phyloP scores from a whole-genome alignment of 2,888 invertebrate species.

The Tiphia femorata region DNA sequence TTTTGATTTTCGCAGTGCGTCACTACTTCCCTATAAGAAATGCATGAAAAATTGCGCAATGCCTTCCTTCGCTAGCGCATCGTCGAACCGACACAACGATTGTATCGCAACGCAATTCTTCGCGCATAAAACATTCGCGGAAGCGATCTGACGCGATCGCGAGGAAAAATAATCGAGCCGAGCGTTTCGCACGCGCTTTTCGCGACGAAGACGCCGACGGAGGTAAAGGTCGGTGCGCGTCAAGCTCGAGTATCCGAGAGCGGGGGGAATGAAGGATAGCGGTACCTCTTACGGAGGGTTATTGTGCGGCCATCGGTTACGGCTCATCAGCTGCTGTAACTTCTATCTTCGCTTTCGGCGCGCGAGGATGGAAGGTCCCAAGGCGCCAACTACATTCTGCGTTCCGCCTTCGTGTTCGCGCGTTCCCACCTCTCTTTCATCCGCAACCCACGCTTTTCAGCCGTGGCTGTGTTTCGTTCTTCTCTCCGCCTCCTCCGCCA shows the following conservation, averaged over 20 bases:
- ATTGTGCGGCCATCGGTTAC: constrained; percentile 63
- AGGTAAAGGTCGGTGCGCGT: constrained; percentile 46
- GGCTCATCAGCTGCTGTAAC: constrained; percentile 61
- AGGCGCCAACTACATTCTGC: constrained; percentile 49
- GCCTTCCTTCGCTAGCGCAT: no score
- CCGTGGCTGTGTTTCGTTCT: neutral
- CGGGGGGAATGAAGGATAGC: constrained; percentile 55
- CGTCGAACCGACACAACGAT: no score
- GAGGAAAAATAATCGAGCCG: no score
- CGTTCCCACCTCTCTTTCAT: constrained; percentile 29
- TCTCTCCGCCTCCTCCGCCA: neutral
- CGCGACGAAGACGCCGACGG: no score
- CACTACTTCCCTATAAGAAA: no score
- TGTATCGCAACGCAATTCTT: no score
- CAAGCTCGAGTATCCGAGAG: constrained; percentile 42
- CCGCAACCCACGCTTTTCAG: neutral
- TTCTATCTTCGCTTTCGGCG: constrained; percentile 43
- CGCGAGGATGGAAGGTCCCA: constrained; percentile 49
- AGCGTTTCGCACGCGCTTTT: no score
- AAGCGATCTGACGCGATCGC: no score
- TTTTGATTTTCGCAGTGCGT: no score
- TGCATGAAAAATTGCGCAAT: no score
- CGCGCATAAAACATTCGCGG: no score
- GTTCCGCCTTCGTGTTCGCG: constrained; percentile 41
- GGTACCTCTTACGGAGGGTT: constrained; percentile 63